Percentiles rank a stretch among this genome's conserved stretches.
phyloP scores from a whole-genome alignment of 64 coral and sea anemone genomes.

The Pocillopora verrucosa region DNA sequence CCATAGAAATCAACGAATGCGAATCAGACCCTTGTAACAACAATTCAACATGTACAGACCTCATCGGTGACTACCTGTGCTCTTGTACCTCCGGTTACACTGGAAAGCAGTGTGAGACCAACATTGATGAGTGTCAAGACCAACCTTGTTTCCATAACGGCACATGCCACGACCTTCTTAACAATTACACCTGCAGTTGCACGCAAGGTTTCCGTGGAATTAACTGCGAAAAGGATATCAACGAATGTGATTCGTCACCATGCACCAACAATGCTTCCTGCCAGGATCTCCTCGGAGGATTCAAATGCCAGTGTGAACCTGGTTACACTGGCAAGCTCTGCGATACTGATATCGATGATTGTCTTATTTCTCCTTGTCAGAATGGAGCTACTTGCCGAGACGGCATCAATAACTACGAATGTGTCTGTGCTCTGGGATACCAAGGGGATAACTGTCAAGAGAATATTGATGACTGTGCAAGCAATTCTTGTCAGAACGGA shows the following conservation, averaged over 20 bases:
- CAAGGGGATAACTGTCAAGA: constrained; percentile 34
- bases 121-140: constrained; percentile 78
- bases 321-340: constrained; percentile 60
- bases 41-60: constrained; percentile 55
- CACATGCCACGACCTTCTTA: constrained; percentile 65
- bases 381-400: constrained; percentile 51
- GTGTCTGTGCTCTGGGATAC: constrained; percentile 14
- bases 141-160: constrained; percentile 72
- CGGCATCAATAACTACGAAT: constrained; percentile 18
- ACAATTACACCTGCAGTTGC: constrained; percentile 69
- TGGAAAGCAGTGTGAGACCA: constrained; percentile 53
- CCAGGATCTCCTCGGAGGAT: constrained; percentile 37
- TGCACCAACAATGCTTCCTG: constrained; percentile 66
- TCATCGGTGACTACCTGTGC: constrained; percentile 51
- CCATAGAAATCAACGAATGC: constrained; percentile 71
- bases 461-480: constrained; percentile 38
- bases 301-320: constrained; percentile 46
- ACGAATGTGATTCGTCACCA: constrained; percentile 46
- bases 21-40: constrained; percentile 59
- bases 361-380: constrained; percentile 8
- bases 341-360: constrained; percentile 51
- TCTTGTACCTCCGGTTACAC: constrained; percentile 46
- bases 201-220: constrained; percentile 51
- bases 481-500: constrained; percentile 41
- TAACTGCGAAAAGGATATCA: constrained; percentile 52